Evolutionary conservation across 2,797 vertebrate species (phyloP), one percentile per base, ranked within the genome.

Genomic region (Acridotheres tristis): DNA sequence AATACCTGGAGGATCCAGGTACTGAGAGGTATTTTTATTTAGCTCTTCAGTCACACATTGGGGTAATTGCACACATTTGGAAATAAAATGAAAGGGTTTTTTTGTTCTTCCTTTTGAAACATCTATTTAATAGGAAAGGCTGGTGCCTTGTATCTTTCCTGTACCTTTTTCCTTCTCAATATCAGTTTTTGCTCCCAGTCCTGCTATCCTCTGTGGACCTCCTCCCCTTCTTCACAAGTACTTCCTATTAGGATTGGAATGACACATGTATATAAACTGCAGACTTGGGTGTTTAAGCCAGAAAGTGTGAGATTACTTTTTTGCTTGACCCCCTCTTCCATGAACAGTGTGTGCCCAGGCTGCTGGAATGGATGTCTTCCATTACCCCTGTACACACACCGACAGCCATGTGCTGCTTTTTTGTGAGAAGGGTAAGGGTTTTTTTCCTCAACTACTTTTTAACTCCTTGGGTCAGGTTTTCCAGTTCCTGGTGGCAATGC

Each of bases 1-100:
- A 88, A 80, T 32, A 81, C 43, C 26, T 13, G 22, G 76, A 82
- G 47, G 77, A 89, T 83, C 61, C 53, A 79, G 71, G 71, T 48
- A 74, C 66, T 30, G 45, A 90, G 75, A 93, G 43, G 17, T 23
- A 25, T 36, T 96, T 94, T 81, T 84, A 76, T 91, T 93, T 63
- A 87, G 67, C 69, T 84, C 67, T 80, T 88, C 68, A 81, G 58
- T 81, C 32, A 57, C 6, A 12, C 40, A 40, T 76, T 72, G 62
- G 53, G 63, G 72, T 89, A 59, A 88, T 80, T 79, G 72, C 84
- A 78, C 55, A 80, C 81, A 67, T 81, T 54, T 76, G 80, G 85
- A 92, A 95, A 96, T 93, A 82, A 96, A 95, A 74, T 34, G 20
- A 85, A 88, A 65, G 45, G 1, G 27, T 40, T 40, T n/a, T 85